phyloP scores from a whole-genome alignment of 2,888 invertebrate species.

The Noctua janthina region DNA sequence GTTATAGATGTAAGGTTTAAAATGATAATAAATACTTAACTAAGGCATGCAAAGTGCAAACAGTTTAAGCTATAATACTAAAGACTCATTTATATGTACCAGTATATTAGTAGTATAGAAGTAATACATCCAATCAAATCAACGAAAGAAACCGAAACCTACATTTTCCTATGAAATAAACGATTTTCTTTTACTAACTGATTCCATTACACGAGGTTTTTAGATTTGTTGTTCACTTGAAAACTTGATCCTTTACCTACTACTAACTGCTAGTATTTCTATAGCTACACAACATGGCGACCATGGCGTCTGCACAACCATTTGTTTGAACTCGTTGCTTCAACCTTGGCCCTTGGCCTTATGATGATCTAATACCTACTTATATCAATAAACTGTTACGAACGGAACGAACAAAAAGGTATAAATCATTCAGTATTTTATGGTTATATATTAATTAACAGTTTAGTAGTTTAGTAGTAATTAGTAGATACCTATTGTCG shows the following conservation, averaged over 20 bases:
- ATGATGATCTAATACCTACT: neutral
- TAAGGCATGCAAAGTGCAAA: too few species aligned
- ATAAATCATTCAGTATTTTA: neutral
- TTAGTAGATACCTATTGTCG: neutral
- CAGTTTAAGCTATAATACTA: too few species aligned
- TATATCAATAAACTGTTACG: constrained; percentile 16
- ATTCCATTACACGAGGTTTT: neutral
- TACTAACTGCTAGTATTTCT: neutral
- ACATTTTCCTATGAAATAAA: neutral
- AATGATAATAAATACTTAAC: too few species aligned
- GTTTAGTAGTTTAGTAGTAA: neutral
- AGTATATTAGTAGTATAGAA: too few species aligned
- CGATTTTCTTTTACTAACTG: neutral
- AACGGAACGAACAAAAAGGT: neutral
- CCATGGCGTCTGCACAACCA: neutral
- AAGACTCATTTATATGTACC: too few species aligned
- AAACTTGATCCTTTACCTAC: neutral
- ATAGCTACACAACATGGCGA: neutral
- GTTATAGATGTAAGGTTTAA: too few species aligned
- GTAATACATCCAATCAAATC: too few species aligned
- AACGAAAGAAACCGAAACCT: too few species aligned
- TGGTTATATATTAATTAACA: neutral
- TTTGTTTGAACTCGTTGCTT: neutral
- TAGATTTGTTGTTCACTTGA: neutral
- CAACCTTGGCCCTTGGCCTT: neutral